Percentiles rank a stretch among this genome's conserved stretches.
phyloP scores from a whole-genome alignment of 2,797 vertebrate species.

The Lindbergichthys nudifrons region DNA sequence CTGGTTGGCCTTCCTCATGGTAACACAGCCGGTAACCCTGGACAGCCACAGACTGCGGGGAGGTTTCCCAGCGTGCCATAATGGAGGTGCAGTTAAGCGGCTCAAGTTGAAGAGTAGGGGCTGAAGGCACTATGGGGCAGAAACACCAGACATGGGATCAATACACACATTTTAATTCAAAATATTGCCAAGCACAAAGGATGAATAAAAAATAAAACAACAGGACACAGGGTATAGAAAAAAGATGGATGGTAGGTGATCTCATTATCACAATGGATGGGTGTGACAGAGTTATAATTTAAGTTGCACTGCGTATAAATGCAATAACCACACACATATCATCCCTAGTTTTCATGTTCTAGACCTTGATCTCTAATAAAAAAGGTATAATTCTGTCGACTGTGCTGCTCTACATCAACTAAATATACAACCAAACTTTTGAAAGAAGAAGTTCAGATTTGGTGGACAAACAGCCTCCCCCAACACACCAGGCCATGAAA shows the following conservation, averaged over 20 bases:
- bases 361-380: not conserved
- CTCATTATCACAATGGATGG: slow-evolving; percentile 8
- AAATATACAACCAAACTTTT: slow-evolving; percentile 37
- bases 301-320: slow-evolving; percentile 13
- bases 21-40: slow-evolving; percentile 93
- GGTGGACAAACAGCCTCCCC: slow-evolving; percentile 65
- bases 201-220: slow-evolving; percentile 38
- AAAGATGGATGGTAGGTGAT: slow-evolving; percentile 1
- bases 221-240: slow-evolving; percentile 14
- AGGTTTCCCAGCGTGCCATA: slow-evolving; percentile 89
- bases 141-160: slow-evolving; percentile 33
- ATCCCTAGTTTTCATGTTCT: not conserved
- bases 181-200: slow-evolving; percentile 22
- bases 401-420: slow-evolving; percentile 6
- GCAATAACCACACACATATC: not conserved
- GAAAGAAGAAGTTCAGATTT: slow-evolving; percentile 48
- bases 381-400: not conserved
- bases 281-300: slow-evolving; percentile 3
- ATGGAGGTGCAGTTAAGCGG: slow-evolving; percentile 97
- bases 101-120: slow-evolving; percentile 92
- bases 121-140: slow-evolving; percentile 87
- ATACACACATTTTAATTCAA: slow-evolving; percentile 23
- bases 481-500: slow-evolving; percentile 72
- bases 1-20: slow-evolving; percentile 93
- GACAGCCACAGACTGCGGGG: slow-evolving; percentile 83